Base-by-base conservation (phyloP, 1,140 invertebrate genomes). In the Asbolus verrucosus region DNA sequence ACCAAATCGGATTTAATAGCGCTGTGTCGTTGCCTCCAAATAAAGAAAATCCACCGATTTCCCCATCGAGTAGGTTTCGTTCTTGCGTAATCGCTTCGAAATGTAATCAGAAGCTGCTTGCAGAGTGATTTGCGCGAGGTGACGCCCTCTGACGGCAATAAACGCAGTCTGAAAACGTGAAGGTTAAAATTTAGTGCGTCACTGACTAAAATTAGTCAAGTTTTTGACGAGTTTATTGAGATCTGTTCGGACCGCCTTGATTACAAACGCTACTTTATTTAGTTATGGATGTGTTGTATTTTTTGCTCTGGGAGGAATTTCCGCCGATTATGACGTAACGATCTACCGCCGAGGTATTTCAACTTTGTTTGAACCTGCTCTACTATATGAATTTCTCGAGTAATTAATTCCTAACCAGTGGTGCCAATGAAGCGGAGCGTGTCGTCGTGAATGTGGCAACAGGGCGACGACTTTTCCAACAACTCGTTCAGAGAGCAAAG, bases 161-260 rank as follows among this genome's bases (percentile, higher is more conserved):
- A 68, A 68, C 50, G 30, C 46, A 61, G 5, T 54, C 36, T n/a
- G 30, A 6, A 6, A 11, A 43, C 46, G 46, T 61, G 66, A 68
- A 68, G 66, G 66, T 68, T 61, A 61, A 36, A 61, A 67, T 36
- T 60, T 14, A 18, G 54, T 68, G 54, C 66, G 66, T 68, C 66
- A 68, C 36, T 4, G 19, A 61, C 50, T 68, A 68, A 61, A 68
- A 68, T 68, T 68, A 68, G 66, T 59, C 38, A 54, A 9, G 30
- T 66, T 66, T 41, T 66, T 46, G 27, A 66, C 38, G 38, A 43
- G 16, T 41, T 41, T 27, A 27, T 27, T 8, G 62, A 65, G 62
- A 41, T 30, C 9, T 24, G 38, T 39, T 41, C 65, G 18, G 54
- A 33, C 11, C 46, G n/a, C n/a, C n/a, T 54, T 27, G 46, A 46